phyloP scores from a whole-genome alignment of 2,113 vertebrate genomes.

The Meriones unguiculatus region DNA sequence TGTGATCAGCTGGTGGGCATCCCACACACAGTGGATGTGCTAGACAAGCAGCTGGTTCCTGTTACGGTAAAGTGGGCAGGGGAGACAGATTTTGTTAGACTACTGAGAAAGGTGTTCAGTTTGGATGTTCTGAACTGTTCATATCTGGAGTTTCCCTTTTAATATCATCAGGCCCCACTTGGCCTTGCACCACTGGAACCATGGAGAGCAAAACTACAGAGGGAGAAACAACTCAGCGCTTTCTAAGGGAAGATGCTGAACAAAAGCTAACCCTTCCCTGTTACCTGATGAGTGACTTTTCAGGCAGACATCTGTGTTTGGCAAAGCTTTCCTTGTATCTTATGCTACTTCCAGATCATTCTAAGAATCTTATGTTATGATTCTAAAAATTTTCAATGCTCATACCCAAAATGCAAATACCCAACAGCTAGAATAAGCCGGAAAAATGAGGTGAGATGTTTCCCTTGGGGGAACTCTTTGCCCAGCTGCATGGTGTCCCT shows the following conservation, averaged over 20 bases:
- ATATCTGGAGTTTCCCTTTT: neutral
- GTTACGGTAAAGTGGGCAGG: neutral
- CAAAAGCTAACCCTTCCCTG: neutral
- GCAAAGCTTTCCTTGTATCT: neutral
- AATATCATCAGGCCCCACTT: neutral
- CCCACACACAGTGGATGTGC: neutral
- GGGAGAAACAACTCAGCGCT: neutral
- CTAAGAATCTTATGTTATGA: neutral
- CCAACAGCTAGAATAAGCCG: constrained; percentile 77
- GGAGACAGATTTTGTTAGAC: neutral
- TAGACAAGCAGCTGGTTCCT: neutral
- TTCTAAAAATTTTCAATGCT: constrained; percentile 39
- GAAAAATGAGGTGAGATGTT: constrained; percentile 79
- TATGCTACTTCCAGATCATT: neutral
- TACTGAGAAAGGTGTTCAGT: neutral
- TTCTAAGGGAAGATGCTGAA: neutral
- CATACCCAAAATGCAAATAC: constrained; percentile 83
- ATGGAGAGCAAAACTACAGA: neutral
- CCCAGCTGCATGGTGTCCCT: constrained; percentile 50
- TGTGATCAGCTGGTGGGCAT: neutral
- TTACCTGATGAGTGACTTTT: neutral
- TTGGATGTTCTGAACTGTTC: neutral
- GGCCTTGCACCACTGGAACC: neutral
- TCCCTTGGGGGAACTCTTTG: constrained; percentile 62
- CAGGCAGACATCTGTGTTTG: neutral